Evolutionary conservation across 2,888 invertebrate genomes (phyloP), one percentile per base, ranked within the genome.

Genomic region (Phaonia tiefii): DNA sequence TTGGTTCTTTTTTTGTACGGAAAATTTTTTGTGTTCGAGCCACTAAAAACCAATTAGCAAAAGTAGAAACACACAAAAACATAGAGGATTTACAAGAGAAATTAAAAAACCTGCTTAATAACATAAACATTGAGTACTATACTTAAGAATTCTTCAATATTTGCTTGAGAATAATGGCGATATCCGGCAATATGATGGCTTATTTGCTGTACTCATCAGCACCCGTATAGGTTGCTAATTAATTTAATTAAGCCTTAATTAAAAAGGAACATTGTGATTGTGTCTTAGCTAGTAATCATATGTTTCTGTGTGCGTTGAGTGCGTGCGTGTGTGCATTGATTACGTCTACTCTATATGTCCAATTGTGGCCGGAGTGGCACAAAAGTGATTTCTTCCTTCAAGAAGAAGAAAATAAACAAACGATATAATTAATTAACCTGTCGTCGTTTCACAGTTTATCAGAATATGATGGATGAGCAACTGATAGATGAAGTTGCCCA

Each of bases 401-500:
- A 44, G 4, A 8, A 63, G 26, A 42, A 42, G 37, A 46, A 31
- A 31, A 31, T 8, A 31, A 31, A 31, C 31, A 31, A 31, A 31
- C 31, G 8, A 31, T 5, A 3, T 5, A 31, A 31, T 5, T 31
- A 26, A 67, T 65, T 42, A 31, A 51, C 25, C 17, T 42, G 60
- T 42, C 44, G 5, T 49, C 31, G 15, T 44, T 2, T 46, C 22
- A 44, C 10, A 39, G 39, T 39, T 63, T 42, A 25, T 51, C 22
- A 13, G 37, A 86, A 82, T 74, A 90, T 90, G 88, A 90, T 91
- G 89, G 91, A 91, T 83, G 91, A 91, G 83, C 89, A 89, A 79
- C 82, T 91, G 73, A 91, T 91, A 82, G 88, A 87, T 76, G 91
- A 91, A 84, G 91, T 91, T 17, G 89, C 90, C 67, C 88, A 89